Conservation (phyloP, 2,888 invertebrate genomes). For the Ernsta delagoae region DNA sequence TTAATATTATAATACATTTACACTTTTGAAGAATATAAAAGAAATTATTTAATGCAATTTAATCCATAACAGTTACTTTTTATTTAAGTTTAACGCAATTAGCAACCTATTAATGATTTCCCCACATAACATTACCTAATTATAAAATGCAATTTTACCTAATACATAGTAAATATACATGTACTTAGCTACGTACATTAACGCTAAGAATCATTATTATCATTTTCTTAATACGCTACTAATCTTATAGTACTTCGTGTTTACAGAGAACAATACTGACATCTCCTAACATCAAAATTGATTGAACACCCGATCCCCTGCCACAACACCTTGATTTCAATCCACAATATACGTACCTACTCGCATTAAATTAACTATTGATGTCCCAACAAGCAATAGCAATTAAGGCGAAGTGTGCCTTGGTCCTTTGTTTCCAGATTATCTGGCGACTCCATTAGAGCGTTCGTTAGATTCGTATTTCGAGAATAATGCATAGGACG, state of each 20-base stretch:
- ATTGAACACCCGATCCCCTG: background rate
- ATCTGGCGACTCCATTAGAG: slow-evolving; percentile 26
- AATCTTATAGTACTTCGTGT: background rate
- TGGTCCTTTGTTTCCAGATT: slow-evolving; percentile 31
- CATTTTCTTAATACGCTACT: background rate
- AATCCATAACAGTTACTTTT: too few species aligned
- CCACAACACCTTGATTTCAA: slow-evolving; percentile 23
- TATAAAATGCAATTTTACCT: too few species aligned
- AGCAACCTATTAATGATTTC: too few species aligned
- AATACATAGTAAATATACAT: too few species aligned
- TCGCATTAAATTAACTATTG: slow-evolving; percentile 30
- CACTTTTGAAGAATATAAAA: too few species aligned
- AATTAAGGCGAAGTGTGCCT: slow-evolving; percentile 33
- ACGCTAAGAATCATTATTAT: too few species aligned
- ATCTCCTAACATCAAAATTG: background rate
- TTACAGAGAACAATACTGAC: background rate
- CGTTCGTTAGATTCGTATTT: slow-evolving; percentile 26
- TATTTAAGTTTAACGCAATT: too few species aligned
- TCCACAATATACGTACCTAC: slow-evolving; percentile 7
- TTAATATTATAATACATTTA: too few species aligned
- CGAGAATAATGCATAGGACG: slow-evolving; percentile 2
- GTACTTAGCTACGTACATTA: too few species aligned
- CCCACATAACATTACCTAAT: too few species aligned
- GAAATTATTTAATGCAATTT: too few species aligned
- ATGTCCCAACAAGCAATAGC: slow-evolving; percentile 30